Evolutionary conservation across 2,797 vertebrate genomes (phyloP).

Genomic region (Leptoclinus maculatus): DNA sequence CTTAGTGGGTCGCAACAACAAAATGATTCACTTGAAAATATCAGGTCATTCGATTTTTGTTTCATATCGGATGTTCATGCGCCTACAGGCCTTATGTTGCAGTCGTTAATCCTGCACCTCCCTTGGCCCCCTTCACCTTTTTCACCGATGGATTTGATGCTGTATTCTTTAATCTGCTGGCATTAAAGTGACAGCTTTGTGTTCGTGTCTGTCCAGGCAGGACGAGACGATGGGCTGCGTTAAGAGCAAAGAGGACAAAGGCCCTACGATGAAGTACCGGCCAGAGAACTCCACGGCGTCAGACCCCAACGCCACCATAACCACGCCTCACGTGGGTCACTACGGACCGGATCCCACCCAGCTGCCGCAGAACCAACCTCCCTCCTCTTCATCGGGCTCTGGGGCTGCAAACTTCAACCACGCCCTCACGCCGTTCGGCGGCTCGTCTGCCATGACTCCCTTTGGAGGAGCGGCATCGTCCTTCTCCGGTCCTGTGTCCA

Average conservation of each 20-base stretch:
- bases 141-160: not conserved
- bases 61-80: conserved; percentile 42
- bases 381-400: conserved; percentile 84
- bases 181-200: conserved; percentile 12
- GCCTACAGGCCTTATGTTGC: conserved; percentile 36
- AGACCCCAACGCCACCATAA: conserved; percentile 81
- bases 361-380: conserved; percentile 84
- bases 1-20: conserved; percentile 52
- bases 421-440: conserved; percentile 92
- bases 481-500: conserved; percentile 89
- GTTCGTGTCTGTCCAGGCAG: conserved; percentile 61
- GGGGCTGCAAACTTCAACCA: conserved; percentile 89
- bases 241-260: conserved; percentile 96
- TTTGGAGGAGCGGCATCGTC: conserved; percentile 94
- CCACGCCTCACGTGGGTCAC: conserved; percentile 83
- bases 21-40: conserved; percentile 62
- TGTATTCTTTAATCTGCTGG: not conserved
- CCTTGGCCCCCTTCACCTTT: conserved; percentile 9
- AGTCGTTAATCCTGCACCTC: conserved; percentile 39
- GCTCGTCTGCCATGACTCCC: conserved; percentile 90
- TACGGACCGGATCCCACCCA: conserved; percentile 91
- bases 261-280: conserved; percentile 89
- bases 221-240: conserved; percentile 92
- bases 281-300: conserved; percentile 85
- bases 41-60: conserved; percentile 57